phyloP scores from a whole-genome alignment of 2,113 vertebrate genomes.

The Turnix velox region DNA sequence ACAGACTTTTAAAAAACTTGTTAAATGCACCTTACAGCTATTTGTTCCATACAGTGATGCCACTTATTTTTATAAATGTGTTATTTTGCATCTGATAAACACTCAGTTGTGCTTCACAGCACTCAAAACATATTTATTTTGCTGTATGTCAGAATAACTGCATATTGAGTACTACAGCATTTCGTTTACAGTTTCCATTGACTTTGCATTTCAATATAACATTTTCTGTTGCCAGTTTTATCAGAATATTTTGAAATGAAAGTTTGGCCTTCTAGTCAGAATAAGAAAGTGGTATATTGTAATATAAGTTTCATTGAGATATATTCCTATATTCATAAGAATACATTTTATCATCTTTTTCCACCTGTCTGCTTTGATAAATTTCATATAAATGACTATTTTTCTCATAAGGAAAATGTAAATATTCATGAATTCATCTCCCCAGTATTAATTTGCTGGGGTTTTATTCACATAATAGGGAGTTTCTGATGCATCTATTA shows the following conservation, averaged over 20 bases:
- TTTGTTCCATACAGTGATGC: not conserved
- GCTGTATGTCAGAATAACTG: not conserved
- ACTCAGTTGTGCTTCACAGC: not conserved
- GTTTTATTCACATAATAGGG: not conserved
- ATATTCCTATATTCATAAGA: not conserved
- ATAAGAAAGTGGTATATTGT: not conserved
- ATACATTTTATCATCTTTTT: constrained; percentile 22
- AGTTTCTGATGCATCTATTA: constrained; percentile 14
- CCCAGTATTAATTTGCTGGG: constrained; percentile 10
- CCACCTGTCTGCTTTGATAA: constrained; percentile 10
- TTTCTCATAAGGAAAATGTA: constrained; percentile 1
- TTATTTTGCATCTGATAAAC: not conserved
- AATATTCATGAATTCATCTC: constrained; percentile 16
- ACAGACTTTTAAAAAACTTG: not conserved
- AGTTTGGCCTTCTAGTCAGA: not conserved
- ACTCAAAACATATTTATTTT: not conserved
- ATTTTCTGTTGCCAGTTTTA: not conserved
- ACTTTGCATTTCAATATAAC: not conserved
- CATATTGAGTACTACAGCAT: not conserved
- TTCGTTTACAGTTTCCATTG: not conserved
- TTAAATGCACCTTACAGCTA: not conserved
- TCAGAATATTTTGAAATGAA: constrained; percentile 8
- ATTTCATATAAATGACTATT: constrained; percentile 21
- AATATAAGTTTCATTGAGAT: not conserved
- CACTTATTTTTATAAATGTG: not conserved